phyloP scores from a whole-genome alignment of 1,140 invertebrate species.

The Galleria mellonella region DNA sequence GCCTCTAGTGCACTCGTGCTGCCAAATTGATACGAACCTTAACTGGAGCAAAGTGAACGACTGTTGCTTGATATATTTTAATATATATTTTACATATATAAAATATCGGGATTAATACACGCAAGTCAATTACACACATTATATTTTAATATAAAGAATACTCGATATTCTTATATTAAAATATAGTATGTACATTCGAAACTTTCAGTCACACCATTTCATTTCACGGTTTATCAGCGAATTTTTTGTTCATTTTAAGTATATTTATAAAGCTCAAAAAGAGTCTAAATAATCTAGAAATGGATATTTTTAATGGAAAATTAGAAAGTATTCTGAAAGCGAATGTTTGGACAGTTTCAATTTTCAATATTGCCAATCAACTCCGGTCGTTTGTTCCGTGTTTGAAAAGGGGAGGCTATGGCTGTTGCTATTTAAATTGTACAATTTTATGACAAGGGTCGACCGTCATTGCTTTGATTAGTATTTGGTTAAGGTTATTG shows the following conservation, averaged over 20 bases:
- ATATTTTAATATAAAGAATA: too few relatives aligned
- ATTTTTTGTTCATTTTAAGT: too few relatives aligned
- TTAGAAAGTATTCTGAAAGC: conserved; percentile 30
- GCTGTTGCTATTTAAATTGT: conserved; percentile 31
- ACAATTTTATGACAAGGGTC: conserved; percentile 36
- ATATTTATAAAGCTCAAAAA: too few relatives aligned
- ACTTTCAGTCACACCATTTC: conserved; percentile 1
- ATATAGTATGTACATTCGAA: too few relatives aligned
- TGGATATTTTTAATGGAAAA: conserved; percentile 9
- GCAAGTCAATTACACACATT: background rate
- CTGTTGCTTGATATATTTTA: conserved; percentile 31
- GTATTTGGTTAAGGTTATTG: conserved; percentile 19
- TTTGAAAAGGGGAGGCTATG: conserved; percentile 28
- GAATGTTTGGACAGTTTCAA: conserved; percentile 35
- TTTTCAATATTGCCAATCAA: conserved; percentile 50
- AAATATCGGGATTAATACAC: too few relatives aligned
- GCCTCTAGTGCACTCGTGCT: conserved; percentile 37
- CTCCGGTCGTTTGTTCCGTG: conserved; percentile 20
- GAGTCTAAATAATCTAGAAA: too few relatives aligned
- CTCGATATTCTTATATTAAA: too few relatives aligned
- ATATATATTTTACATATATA: conserved; percentile 21
- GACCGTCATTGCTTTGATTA: conserved; percentile 26
- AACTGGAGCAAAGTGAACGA: conserved; percentile 43
- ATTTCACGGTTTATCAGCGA: background rate
- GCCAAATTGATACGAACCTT: conserved; percentile 57